phyloP scores from a whole-genome alignment of 2,113 vertebrate genomes.

The Platanista minor region DNA sequence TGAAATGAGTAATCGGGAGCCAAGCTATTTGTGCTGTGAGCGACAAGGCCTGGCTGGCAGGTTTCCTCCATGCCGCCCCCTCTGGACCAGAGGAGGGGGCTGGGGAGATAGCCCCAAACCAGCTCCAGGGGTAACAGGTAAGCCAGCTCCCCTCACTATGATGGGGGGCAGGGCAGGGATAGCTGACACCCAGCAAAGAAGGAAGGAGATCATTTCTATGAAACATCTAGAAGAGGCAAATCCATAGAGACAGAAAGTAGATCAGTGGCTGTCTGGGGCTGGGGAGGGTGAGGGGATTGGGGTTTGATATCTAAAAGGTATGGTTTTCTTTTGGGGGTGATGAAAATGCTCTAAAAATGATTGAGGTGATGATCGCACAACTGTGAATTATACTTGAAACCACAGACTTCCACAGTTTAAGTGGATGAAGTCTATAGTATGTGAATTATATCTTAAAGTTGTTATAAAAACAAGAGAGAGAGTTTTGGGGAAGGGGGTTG shows the following conservation, averaged over 20 bases:
- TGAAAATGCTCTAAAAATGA: neutral
- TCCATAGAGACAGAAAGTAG: neutral
- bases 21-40: slow-evolving; percentile 24
- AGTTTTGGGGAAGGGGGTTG: rapidly evolving
- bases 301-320: neutral
- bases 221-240: neutral
- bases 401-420: neutral
- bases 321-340: neutral
- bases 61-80: neutral
- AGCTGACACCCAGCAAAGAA: neutral
- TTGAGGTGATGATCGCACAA: no score
- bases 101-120: neutral
- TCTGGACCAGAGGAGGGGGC: neutral
- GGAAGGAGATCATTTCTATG: neutral
- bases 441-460: neutral
- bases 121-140: neutral
- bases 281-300: neutral
- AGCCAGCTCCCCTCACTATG: neutral
- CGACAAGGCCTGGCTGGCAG: neutral
- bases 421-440: neutral
- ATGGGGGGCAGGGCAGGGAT: no score
- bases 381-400: neutral
- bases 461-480: no score
- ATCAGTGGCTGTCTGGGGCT: neutral
- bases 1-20: slow-evolving; percentile 44